Evolutionary conservation across 2,797 vertebrate species (phyloP).

Genomic region (Alosa sapidissima): DNA sequence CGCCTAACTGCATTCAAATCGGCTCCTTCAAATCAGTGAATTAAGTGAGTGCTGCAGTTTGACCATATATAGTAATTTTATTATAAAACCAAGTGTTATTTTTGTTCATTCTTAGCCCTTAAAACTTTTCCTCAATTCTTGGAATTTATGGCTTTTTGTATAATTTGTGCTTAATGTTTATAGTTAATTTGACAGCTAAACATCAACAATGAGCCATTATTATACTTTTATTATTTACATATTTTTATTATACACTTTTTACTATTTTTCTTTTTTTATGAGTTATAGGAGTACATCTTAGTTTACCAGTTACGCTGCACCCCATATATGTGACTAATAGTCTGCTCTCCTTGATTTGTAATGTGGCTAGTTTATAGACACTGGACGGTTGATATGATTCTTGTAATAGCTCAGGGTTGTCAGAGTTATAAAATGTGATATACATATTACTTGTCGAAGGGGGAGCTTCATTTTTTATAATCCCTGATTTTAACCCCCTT

Average conservation of each 20-base stretch:
- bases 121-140: neutral
- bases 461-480: slow-evolving; percentile 9
- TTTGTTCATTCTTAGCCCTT: neutral
- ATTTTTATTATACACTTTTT: neutral
- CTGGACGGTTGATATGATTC: slow-evolving; percentile 5
- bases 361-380: slow-evolving; percentile 2
- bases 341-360: neutral
- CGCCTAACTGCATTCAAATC: neutral
- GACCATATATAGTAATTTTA: neutral
- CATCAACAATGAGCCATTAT: neutral
- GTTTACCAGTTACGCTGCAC: no score
- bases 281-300: neutral
- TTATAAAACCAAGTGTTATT: neutral
- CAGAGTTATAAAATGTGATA: neutral
- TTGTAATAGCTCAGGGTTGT: slow-evolving; percentile 1
- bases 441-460: neutral
- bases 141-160: neutral
- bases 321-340: neutral
- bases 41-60: neutral
- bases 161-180: neutral
- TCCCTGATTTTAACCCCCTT: neutral
- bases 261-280: no score
- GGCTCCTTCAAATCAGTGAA: neutral
- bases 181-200: neutral
- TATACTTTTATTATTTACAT: neutral